Evolutionary conservation across 2,797 vertebrate genomes (phyloP), one percentile per base, ranked within the genome.

Genomic region (Melanotaenia trifasciata): DNA sequence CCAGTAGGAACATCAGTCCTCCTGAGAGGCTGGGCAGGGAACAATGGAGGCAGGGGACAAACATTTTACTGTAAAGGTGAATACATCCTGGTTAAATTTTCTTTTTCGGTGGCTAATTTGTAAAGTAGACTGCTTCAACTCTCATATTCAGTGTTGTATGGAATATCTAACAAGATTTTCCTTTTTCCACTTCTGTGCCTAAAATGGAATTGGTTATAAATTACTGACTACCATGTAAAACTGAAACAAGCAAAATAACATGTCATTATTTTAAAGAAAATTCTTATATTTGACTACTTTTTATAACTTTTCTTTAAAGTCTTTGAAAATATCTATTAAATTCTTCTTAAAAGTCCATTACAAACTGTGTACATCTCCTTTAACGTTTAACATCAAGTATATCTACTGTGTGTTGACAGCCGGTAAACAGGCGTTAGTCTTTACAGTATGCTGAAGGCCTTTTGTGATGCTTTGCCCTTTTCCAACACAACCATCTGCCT

Each of bases 1-100:
- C 85, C 86, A 80, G 74, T 66, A 35, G 67, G 69, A 79, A 80
- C 73, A 69, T 67, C 67, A 81, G 40, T 57, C 56, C 59, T 22
- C 59, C 66, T 51, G 54, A 84, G 30, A 78, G 66, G 66, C 64
- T 33, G 53, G 78, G 75, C 71, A 69, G 59, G 22, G 32, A 75
- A 69, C 67, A 64, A 45, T 22, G 64, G 66, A 61, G 24, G 64
- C 62, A 69, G 45, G 59, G 24, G 73, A 74, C 78, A 74, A 20
- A 70, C 56, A 45, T 58, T 66, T 64, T 66, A 24, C 40, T 65
- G 66, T 59, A 9, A 72, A 22, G 64, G 22, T 47, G 33, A 36
- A 71, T n/a, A 66, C 26, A 58, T n/a, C 6, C 28, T 28, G 33
- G 11, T n/a, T 33, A 2, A n/a, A 13, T 64, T 70, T 58, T n/a